Base-by-base conservation (phyloP, 2,888 invertebrate species). In the Carcina quercana region DNA sequence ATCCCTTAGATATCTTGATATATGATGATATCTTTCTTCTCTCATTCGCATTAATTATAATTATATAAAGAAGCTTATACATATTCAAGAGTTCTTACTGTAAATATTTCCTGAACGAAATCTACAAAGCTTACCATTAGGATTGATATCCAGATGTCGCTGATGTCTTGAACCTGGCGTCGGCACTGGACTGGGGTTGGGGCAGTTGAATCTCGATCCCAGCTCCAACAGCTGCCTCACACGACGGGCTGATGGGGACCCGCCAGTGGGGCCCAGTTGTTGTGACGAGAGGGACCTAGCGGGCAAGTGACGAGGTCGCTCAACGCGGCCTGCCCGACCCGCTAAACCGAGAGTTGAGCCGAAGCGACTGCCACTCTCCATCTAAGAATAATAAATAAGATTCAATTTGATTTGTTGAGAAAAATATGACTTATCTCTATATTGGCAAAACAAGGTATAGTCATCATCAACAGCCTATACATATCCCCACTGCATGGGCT, bases 61-160 rank as follows among this genome's bases (percentile, higher is more conserved):
- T n/a, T n/a, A n/a, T n/a, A n/a, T n/a, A n/a, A n/a, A n/a, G n/a
- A n/a, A n/a, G n/a, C n/a, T n/a, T n/a, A n/a, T n/a, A n/a, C n/a
- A n/a, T n/a, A n/a, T n/a, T n/a, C n/a, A n/a, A n/a, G n/a, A n/a
- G n/a, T n/a, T n/a, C n/a, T n/a, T n/a, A n/a, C n/a, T n/a, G n/a
- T n/a, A n/a, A n/a, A n/a, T n/a, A n/a, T n/a, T n/a, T n/a, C n/a
- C n/a, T 20, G 8, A 20, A 20, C 3, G 20, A 17, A 17, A 5
- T 20, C 10, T 5, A 20, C 4, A 22, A 15, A 10, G 42, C 61
- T 58, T 52, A 91, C 91, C 94, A 59, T 93, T 95, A 57, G 95
- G 94, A 85, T 95, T 95, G 50, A 95, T 95, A 71, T 95, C 95
- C 47, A 95, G 86, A 68, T 90, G 91, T 58, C 91, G 86, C 40